Evolutionary conservation across 2,888 invertebrate genomes (phyloP).

Genomic region (Alviniconcha strummeri): DNA sequence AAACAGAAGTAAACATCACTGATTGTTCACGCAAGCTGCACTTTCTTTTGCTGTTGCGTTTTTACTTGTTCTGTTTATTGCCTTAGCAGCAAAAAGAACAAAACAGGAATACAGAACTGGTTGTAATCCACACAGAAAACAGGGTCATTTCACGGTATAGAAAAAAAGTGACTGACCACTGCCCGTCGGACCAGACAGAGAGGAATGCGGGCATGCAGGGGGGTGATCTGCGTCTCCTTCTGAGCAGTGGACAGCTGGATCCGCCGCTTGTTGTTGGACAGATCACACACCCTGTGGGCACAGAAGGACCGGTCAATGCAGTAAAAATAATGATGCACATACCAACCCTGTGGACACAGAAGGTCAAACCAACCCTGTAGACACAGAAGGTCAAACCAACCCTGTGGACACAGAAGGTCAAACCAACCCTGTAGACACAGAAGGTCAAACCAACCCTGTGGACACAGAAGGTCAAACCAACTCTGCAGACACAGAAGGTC

Average conservation of each 20-base stretch:
- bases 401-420: no score
- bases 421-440: constrained; percentile 56
- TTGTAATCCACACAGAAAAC: no score
- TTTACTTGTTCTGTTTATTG: no score
- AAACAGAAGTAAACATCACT: no score
- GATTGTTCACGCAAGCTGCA: no score
- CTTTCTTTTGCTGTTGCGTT: no score
- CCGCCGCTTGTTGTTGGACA: constrained; percentile 65
- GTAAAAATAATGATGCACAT: background rate
- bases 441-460: background rate
- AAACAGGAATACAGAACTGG: no score
- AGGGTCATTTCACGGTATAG: no score
- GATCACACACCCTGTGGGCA: constrained; percentile 63
- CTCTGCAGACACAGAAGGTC: no score
- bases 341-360: background rate
- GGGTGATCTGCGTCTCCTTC: constrained; percentile 67
- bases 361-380: background rate
- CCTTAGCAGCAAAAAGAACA: no score
- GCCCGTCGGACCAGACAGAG: constrained; percentile 63
- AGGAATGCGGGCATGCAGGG: constrained; percentile 70
- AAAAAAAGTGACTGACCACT: constrained; percentile 53
- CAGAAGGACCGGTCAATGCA: background rate
- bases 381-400: background rate
- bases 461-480: no score
- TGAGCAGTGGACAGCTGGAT: constrained; percentile 69